Percentiles rank a stretch among this genome's conserved stretches.
These are phyloP conservation scores for Molossus alvarezi DNA, from an alignment of 2,797 vertebrate species.

Conservation along the genomic window DNA sequence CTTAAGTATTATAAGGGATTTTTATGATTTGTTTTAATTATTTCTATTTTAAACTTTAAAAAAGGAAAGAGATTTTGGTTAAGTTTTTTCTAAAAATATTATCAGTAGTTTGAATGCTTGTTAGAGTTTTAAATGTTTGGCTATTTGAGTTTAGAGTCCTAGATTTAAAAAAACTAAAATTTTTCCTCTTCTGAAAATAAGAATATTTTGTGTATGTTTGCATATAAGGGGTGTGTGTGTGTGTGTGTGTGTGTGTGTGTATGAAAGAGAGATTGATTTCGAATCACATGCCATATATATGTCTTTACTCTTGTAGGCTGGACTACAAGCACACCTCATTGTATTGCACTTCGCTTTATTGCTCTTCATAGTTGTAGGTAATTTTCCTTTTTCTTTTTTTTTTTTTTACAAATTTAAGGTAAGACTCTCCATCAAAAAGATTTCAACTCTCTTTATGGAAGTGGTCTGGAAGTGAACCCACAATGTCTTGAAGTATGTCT, in stretches of 20 bases:
- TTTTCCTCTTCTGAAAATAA: constrained; percentile 42
- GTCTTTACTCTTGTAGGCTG: neutral
- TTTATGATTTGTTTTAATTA: constrained; percentile 46
- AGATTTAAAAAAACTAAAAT: neutral
- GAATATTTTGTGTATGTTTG: constrained; percentile 5
- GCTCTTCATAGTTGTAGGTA: neutral
- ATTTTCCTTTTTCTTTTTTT: neutral
- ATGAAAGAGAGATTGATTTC: neutral
- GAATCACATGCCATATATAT: neutral
- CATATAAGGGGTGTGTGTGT: neutral
- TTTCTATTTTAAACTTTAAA: constrained; percentile 71
- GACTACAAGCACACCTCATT: neutral
- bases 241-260: neutral
- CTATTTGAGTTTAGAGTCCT: constrained; percentile 18
- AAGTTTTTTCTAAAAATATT: constrained; percentile 47
- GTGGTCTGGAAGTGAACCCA: neutral
- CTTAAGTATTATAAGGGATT: neutral
- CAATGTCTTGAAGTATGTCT: neutral
- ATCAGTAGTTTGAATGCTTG: neutral
- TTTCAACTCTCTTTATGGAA: neutral
- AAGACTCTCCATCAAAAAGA: too few species aligned
- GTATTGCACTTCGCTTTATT: neutral
- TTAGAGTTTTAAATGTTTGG: constrained; percentile 43
- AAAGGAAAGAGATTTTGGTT: constrained; percentile 30
- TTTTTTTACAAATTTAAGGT: neutral